Percentiles rank a stretch among this genome's conserved stretches.
phyloP scores from a whole-genome alignment of 2,113 vertebrate species.

The Microtus pennsylvanicus region DNA sequence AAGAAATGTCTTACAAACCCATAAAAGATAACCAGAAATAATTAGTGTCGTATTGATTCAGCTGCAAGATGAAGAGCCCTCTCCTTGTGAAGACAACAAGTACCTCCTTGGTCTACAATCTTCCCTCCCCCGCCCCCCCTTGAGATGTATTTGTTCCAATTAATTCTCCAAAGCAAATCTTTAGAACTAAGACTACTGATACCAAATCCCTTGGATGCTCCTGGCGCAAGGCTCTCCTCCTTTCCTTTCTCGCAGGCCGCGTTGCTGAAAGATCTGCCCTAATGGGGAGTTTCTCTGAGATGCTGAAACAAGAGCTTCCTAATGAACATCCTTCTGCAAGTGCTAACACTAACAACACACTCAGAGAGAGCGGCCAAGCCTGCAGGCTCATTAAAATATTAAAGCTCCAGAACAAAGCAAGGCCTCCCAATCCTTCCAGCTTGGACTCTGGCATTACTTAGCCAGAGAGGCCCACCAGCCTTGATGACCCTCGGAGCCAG shows the following conservation, averaged over 20 bases:
- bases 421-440: constrained; percentile 64
- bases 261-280: constrained; percentile 83
- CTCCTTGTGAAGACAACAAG: constrained; percentile 70
- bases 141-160: constrained; percentile 80
- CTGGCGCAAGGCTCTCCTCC: constrained; percentile 76
- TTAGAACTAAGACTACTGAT: constrained; percentile 79
- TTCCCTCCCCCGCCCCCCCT: constrained; percentile 20
- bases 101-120: constrained; percentile 65
- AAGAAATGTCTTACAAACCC: constrained; percentile 81
- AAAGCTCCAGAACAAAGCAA: constrained; percentile 83
- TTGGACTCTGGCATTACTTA: constrained; percentile 22
- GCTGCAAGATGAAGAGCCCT: constrained; percentile 63
- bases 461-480: constrained; percentile 72
- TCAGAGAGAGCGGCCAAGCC: constrained; percentile 76
- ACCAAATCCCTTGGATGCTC: constrained; percentile 72
- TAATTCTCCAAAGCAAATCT: constrained; percentile 81
- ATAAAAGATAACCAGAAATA: constrained; percentile 82
- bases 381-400: constrained; percentile 84
- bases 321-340: constrained; percentile 85
- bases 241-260: constrained; percentile 72
- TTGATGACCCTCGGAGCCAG: background rate
- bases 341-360: constrained; percentile 77
- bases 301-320: constrained; percentile 84
- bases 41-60: constrained; percentile 83
- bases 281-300: constrained; percentile 82